Conservation (phyloP, 2,113 vertebrate species). For the Polyodon spathula region DNA sequence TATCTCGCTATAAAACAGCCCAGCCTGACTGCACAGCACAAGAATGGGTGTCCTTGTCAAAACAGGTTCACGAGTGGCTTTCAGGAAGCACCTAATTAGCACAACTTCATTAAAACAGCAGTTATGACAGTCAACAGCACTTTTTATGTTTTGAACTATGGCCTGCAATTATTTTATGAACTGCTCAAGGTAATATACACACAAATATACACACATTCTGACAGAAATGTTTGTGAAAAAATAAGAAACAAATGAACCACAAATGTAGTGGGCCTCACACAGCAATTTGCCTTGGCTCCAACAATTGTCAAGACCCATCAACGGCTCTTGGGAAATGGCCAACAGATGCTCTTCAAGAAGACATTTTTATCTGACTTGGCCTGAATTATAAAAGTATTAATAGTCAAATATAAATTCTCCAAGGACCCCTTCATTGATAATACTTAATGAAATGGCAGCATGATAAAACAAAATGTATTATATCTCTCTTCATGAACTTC, state of each 20-base stretch:
- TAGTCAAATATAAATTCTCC: conserved; percentile 30
- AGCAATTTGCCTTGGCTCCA: conserved; percentile 55
- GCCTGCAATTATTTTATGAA: no score
- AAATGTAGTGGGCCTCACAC: conserved; percentile 27
- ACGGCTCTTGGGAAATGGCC: conserved; percentile 34
- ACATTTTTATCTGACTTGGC: conserved; percentile 48
- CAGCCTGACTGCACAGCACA: conserved; percentile 31
- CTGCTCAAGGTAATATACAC: no score
- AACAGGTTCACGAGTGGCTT: neutral
- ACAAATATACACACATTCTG: no score
- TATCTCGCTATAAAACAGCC: conserved; percentile 30
- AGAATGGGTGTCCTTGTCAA: conserved; percentile 19
- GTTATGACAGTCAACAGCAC: conserved; percentile 11
- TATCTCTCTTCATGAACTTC: conserved; percentile 13
- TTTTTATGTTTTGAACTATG: no score
- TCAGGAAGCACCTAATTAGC: conserved; percentile 20
- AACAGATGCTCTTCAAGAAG: conserved; percentile 48
- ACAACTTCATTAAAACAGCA: conserved; percentile 19
- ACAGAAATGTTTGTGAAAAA: no score
- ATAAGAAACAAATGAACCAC: no score
- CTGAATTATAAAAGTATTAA: conserved; percentile 44
- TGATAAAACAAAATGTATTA: conserved; percentile 11
- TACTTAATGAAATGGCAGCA: conserved; percentile 6
- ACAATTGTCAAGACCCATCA: conserved; percentile 47
- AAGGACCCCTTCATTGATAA: conserved; percentile 23